Base-by-base conservation (phyloP, 2,888 invertebrate species). In the Archaeoteleia sp. region DNA sequence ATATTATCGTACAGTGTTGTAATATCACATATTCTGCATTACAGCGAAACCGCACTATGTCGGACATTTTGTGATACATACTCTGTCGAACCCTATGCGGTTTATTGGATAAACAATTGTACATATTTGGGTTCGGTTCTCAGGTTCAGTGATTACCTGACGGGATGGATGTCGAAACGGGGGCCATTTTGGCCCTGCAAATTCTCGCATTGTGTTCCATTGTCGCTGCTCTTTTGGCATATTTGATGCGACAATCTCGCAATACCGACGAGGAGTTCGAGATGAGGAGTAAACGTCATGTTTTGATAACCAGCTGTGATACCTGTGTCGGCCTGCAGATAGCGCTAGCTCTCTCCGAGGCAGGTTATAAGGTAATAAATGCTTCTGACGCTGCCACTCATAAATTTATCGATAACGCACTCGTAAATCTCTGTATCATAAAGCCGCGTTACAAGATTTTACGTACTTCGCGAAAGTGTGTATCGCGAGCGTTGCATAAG, bases 201-300 rank as follows among this genome's bases (percentile, higher is more conserved):
- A 87, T 94, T 77, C 89, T 93, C 68, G 94, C 94, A 15, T 87
- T 94, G 42, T 93, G 93, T 86, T 93, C 92, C 65, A 93, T 94
- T 76, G 94, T 93, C 34, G 93, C 93, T n/a, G 94, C 93, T 20
- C 88, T 94, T 74, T 87, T 94, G 71, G 87, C 93, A 74, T 94
- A 94, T 81, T 86, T 94, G 73, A 87, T 94, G 74, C 89, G 93
- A 83, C 93, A 93, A 86, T 92, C 93, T 63, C 89, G 91, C 74
- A 86, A 85, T 58, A 79, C 82, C 2, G 74, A 76, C 25, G 84
- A 83, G 53, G 86, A 83, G 63, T 86, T 80, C 67, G 83, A 85
- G 71, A 86, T 87, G 54, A 91, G 91, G 74, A 91, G 90, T 73
- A 92, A 92, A 55, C 90, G 91, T 82, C 91, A 91, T 40, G 91